Evolutionary conservation across 2,113 vertebrate species (phyloP).

Genomic region (Thamnophis sirtalis): DNA sequence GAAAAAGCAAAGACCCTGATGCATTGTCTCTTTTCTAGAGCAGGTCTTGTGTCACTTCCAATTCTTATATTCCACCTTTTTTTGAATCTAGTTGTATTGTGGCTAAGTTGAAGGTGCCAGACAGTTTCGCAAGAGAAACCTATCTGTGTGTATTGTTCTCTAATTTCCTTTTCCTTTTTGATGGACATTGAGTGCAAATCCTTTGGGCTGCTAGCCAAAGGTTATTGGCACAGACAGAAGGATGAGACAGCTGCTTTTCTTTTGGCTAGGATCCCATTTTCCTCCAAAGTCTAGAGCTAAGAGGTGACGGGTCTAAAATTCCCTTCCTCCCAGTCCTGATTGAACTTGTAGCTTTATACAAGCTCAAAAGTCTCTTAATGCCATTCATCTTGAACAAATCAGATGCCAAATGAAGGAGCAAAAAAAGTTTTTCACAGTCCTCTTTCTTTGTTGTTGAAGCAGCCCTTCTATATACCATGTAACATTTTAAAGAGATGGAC

Average conservation of each 20-base stretch:
- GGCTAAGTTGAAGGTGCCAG: neutral
- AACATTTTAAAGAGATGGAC: neutral
- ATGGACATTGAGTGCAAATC: neutral
- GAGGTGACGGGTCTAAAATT: neutral
- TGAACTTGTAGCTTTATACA: neutral
- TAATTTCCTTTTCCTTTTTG: neutral
- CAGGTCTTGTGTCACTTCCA: neutral
- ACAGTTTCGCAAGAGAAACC: neutral
- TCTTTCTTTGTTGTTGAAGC: neutral
- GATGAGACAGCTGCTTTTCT: neutral
- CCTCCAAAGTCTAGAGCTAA: neutral
- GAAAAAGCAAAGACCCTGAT: neutral
- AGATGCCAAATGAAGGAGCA: neutral
- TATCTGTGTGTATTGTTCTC: neutral
- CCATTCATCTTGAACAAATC: neutral
- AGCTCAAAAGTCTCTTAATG: neutral
- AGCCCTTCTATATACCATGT: neutral
- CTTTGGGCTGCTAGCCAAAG: neutral
- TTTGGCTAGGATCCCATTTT: neutral
- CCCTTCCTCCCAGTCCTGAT: neutral
- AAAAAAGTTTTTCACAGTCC: too few relatives aligned
- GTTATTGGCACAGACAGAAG: neutral
- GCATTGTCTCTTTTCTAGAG: neutral
- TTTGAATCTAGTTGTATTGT: neutral
- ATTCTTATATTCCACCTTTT: neutral